Percentiles rank a stretch among this genome's conserved stretches.
phyloP scores from a whole-genome alignment of 2,888 invertebrate genomes.

The Geotrupes spiniger region DNA sequence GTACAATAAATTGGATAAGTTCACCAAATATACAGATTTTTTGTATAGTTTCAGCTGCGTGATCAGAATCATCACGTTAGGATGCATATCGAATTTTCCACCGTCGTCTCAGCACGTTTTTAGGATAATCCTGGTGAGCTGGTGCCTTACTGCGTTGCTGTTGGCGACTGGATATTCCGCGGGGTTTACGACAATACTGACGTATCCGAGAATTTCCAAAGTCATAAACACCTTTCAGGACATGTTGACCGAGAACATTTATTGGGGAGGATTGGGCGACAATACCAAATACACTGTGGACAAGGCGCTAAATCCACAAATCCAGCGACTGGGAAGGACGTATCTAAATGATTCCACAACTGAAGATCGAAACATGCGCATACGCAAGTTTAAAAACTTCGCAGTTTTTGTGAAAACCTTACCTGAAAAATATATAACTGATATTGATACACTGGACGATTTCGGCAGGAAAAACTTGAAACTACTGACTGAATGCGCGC shows the following conservation, averaged over 20 bases:
- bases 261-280: conserved; percentile 17
- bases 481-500: conserved; percentile 25
- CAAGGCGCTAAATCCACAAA: conserved; percentile 2
- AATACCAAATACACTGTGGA: conserved; percentile 5
- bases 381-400: conserved; percentile 14
- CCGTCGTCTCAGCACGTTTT: conserved; percentile 6
- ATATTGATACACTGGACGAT: conserved; percentile 24
- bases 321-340: conserved; percentile 9
- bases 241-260: conserved; percentile 14
- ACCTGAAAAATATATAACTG: conserved; percentile 21
- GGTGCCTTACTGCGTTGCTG: conserved; percentile 17
- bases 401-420: conserved; percentile 24
- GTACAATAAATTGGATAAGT: conserved; percentile 8
- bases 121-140: conserved; percentile 14
- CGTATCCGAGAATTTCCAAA: conserved; percentile 15
- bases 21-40: conserved; percentile 8
- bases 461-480: conserved; percentile 24
- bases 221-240: conserved; percentile 17
- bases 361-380: conserved; percentile 8
- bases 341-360: conserved; percentile 11
- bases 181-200: conserved; percentile 16
- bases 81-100: conserved; percentile 10
- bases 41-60: conserved; percentile 4
- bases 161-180: conserved; percentile 17
- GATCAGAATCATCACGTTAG: conserved; percentile 12